A percentile compares a stretch with the other conserved stretches of the same genome.
Conservation (phyloP, 2,113 vertebrate species). For the Strix uralensis region DNA sequence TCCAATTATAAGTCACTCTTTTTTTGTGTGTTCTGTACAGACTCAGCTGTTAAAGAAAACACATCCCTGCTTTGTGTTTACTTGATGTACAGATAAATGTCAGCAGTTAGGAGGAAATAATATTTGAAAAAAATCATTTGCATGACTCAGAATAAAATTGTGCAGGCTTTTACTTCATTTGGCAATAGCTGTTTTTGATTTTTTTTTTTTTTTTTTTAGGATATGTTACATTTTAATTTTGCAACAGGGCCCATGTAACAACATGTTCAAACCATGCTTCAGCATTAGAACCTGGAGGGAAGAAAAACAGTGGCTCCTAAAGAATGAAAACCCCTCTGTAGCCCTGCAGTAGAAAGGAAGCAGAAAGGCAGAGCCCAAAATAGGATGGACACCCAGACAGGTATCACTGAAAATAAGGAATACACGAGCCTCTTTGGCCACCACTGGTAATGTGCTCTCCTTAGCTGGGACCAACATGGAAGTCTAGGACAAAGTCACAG, state of each 20-base stretch:
- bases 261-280: not conserved
- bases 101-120: constrained; percentile 28
- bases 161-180: constrained; percentile 5
- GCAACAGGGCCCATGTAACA: not conserved
- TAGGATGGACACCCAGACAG: not conserved
- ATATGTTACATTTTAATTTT: not conserved
- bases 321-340: not conserved
- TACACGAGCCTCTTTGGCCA: not conserved
- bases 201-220: not conserved
- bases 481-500: not conserved
- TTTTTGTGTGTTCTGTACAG: not conserved
- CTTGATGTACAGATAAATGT: constrained; percentile 47
- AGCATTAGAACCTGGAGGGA: not conserved
- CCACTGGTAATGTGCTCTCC: not conserved
- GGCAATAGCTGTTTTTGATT: not conserved
- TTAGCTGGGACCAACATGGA: not conserved
- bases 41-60: constrained; percentile 58
- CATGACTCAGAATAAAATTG: constrained; percentile 1
- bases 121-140: constrained; percentile 41
- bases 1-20: constrained; percentile 62
- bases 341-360: constrained; percentile 12
- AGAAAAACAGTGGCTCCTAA: not conserved
- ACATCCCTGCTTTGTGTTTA: constrained; percentile 39
- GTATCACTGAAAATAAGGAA: not conserved
- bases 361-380: not conserved